Percentiles rank a stretch among this genome's conserved stretches.
Evolutionary conservation across 1,140 invertebrate species (phyloP).

Genomic region (Medauroidea extradentata): DNA sequence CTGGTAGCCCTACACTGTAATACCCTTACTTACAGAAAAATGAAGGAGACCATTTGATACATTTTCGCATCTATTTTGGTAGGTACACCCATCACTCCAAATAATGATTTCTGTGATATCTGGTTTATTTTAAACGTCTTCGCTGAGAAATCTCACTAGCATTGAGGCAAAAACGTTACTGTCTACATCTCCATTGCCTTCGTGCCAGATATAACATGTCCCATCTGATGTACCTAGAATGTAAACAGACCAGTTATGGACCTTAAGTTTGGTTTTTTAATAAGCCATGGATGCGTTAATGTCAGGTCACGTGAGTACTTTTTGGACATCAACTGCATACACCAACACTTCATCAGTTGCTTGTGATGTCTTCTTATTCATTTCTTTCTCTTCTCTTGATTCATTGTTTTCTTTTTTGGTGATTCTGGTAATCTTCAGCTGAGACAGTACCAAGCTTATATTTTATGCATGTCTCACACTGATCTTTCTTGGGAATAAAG

Average conservation of each 20-base stretch:
- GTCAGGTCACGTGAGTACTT: background rate
- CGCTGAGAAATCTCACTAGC: too few relatives aligned
- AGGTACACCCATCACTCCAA: background rate
- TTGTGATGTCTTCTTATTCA: background rate
- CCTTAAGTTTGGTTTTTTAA: background rate
- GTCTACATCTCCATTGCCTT: slow-evolving; percentile 5
- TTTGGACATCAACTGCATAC: slow-evolving; percentile 7
- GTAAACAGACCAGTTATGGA: background rate
- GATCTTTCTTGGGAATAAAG: slow-evolving; percentile 8
- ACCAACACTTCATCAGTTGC: background rate
- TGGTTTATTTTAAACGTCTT: background rate
- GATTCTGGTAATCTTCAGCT: background rate
- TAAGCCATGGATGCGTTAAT: background rate
- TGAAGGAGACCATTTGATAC: slow-evolving; percentile 33
- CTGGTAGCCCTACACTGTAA: slow-evolving; percentile 34
- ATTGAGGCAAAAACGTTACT: slow-evolving; percentile 1
- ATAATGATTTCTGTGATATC: slow-evolving; percentile 28
- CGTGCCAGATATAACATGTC: background rate
- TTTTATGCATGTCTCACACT: slow-evolving; percentile 9
- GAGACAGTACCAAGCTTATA: background rate
- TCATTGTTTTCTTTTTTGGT: background rate
- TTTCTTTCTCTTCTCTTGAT: background rate
- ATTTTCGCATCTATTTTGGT: slow-evolving; percentile 35
- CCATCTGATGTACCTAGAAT: background rate
- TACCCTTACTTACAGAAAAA: slow-evolving; percentile 19